Percentiles rank a stretch among this genome's conserved stretches.
Conservation (phyloP, 2,888 invertebrate genomes). For the Belgica antarctica region DNA sequence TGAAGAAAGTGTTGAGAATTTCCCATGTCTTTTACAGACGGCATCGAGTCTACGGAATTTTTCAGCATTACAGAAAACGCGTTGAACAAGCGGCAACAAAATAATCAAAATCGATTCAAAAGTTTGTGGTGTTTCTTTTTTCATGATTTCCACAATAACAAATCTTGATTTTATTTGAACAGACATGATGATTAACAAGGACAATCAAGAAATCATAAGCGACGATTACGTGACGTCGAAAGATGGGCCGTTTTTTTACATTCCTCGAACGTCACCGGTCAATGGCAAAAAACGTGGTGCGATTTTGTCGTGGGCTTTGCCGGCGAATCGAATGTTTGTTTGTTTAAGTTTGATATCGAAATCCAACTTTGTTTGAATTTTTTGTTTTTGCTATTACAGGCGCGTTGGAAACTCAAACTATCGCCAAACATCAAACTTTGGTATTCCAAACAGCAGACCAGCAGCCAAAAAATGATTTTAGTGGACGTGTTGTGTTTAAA, state of each 20-base stretch:
- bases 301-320: background rate
- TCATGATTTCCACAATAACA: too few species aligned
- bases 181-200: slow-evolving; percentile 28
- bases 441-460: background rate
- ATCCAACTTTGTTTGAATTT: background rate
- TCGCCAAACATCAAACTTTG: background rate
- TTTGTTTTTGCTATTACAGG: background rate
- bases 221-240: background rate
- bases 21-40: too few species aligned
- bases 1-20: too few species aligned
- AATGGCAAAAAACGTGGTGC: slow-evolving; percentile 13
- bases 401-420: slow-evolving; percentile 2
- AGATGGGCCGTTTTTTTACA: slow-evolving; percentile 24
- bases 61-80: too few species aligned
- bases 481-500: background rate
- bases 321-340: background rate
- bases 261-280: background rate
- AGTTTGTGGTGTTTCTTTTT: too few species aligned
- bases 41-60: too few species aligned
- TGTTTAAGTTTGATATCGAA: background rate
- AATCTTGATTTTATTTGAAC: background rate
- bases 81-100: too few species aligned
- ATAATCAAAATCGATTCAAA: too few species aligned
- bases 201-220: background rate
- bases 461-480: background rate